These are phyloP conservation scores for Caenorhabditis doughertyi DNA, from an alignment of 2,888 invertebrate genomes.

Conservation along the genomic window DNA sequence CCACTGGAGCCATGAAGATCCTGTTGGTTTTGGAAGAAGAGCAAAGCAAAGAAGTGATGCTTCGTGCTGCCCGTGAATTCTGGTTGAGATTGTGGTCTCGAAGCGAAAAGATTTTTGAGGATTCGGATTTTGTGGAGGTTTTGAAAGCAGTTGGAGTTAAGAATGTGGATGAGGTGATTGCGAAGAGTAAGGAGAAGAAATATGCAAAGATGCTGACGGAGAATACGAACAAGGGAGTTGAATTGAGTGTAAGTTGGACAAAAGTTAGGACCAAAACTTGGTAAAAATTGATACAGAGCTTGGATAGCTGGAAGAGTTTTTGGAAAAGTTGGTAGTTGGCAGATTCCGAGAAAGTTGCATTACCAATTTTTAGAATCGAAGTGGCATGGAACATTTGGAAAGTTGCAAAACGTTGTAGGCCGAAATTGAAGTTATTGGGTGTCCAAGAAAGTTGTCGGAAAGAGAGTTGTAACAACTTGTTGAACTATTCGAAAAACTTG, in stretches of 20 bases:
- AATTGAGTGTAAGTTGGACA: slow-evolving; percentile 39
- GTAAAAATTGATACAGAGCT: too few species aligned
- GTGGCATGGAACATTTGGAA: too few species aligned
- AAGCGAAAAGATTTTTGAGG: slow-evolving; percentile 71
- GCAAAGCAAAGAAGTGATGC: slow-evolving; percentile 42
- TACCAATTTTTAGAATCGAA: too few species aligned
- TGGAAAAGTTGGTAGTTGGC: too few species aligned
- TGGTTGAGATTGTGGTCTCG: slow-evolving; percentile 71
- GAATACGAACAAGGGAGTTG: slow-evolving; percentile 62
- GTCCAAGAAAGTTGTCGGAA: too few species aligned
- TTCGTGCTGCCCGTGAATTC: slow-evolving; percentile 61
- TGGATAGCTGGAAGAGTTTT: too few species aligned
- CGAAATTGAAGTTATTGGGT: too few species aligned
- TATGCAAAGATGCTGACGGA: slow-evolving; percentile 49
- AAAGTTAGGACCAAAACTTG: too few species aligned
- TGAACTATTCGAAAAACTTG: too few species aligned
- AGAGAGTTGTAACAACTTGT: too few species aligned
- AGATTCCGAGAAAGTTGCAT: too few species aligned
- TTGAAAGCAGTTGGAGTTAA: slow-evolving; percentile 62
- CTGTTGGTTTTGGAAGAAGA: slow-evolving; percentile 58
- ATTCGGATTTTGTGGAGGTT: slow-evolving; percentile 66
- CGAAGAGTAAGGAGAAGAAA: slow-evolving; percentile 50
- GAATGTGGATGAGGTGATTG: slow-evolving; percentile 58
- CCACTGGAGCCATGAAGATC: slow-evolving; percentile 59
- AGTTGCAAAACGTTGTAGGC: too few species aligned